Base-by-base conservation (phyloP, 2,797 vertebrate genomes). In the Acomys russatus region DNA sequence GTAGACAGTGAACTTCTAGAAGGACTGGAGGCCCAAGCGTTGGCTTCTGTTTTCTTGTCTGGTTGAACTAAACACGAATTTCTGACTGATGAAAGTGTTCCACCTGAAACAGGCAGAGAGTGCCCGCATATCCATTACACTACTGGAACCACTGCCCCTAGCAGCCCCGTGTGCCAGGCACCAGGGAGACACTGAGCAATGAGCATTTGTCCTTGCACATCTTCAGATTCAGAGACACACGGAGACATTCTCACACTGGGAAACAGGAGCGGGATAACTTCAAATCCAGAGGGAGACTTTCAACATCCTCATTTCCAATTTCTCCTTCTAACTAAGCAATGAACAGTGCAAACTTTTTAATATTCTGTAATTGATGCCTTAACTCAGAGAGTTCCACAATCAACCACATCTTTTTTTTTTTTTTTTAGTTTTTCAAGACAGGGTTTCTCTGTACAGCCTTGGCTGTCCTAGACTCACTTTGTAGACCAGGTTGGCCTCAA, bases 31-130 rank as follows among this genome's bases (percentile, higher is more conserved):
- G 94, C 63, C 64, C 25, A 90, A 63, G 56, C 44, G 82, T 96
- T 97, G 98, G 97, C 94, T 98, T 96, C 61, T 94, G 85, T 2
- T 73, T 87, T 83, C 79, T 70, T 71, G 80, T 91, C 74, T 98
- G 96, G 71, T 95, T 97, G 79, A 96, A 95, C 49, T 79, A 97
- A 93, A 95, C 28, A 94, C 20, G 49, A 91, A 93, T 70, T 88
- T 92, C 82, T 86, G 88, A 79, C 82, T 85, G 73, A 22, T 49
- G 94, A 86, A 93, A 61, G 9, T 11, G 76, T 9, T 91, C 82
- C 71, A 95, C 93, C 92, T 95, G 92, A 92, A 98, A 97, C 51
- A 54, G 92, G 11, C 77, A 90, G 94, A 88, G 63, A 3, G 86
- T 28, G 73, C 23, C 49, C 51, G 1, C 25, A 22, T 59, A 78